Base-by-base conservation (phyloP, 2,797 vertebrate species). In the Gymnoscopelus microlampas region DNA sequence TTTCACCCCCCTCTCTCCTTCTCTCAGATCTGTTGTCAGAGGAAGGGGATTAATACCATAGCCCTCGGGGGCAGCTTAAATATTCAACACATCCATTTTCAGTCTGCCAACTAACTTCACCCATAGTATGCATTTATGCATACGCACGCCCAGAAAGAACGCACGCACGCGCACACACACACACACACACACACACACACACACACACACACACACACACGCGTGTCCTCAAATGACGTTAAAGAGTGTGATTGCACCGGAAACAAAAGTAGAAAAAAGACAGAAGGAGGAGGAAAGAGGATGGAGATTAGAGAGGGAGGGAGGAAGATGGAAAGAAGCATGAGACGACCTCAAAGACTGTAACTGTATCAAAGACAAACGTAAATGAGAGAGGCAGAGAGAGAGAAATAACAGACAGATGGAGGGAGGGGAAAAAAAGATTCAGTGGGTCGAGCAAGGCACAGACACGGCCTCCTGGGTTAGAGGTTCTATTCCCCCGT, bases 71-170 rank as follows among this genome's bases (percentile, higher is more conserved):
- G 29, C 8, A 73, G 71, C 73, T 87, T 79, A 84, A 88, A 88
- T 83, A 88, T 87, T 80, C 77, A 87, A 78, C 29, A 81, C 62
- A 64, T 83, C 64, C 76, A 81, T 83, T 86, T 84, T 80, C 73
- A 79, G 77, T 63, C 60, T 4, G 48, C 48, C 10, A 14, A 14
- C 48, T 26, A 59, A 81, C 77, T 79, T 81, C 77, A 83, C 70
- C 80, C 63, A 76, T 24, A 12, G 35, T 68, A 24, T 12, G 32
- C 32, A 35, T 35, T 35, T 35, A 35, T 15, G 11, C 0, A 50
- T 8, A 4, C 3, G 9, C 19, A 24, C 60, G 32, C 32, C 19
- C 19, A 19, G 19, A 19, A 19, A 19, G 19, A 19, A 62, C 50
- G 3, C 14, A 39, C 62, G 6, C 50, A 39, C 32, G 12, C 13